These are phyloP conservation scores for Popillia japonica DNA, from an alignment of 1,140 invertebrate species.

Conservation along the genomic window DNA sequence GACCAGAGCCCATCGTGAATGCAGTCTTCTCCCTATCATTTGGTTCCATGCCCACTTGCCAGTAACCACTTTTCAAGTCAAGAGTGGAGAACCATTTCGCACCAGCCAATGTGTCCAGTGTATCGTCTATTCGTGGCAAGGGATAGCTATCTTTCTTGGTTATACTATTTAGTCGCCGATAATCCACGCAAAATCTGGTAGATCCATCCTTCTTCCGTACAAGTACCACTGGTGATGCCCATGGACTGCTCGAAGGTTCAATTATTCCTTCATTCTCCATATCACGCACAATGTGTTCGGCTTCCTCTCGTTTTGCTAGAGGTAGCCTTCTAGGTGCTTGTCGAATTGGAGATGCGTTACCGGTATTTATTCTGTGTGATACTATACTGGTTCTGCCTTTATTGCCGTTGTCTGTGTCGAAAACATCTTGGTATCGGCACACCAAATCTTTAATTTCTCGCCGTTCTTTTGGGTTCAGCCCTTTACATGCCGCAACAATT, in stretches of 20 bases:
- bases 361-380: too few relatives aligned
- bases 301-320: background rate
- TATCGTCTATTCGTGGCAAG: constrained; percentile 4
- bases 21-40: constrained; percentile 25
- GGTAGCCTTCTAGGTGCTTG: background rate
- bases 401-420: too few relatives aligned
- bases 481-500: too few relatives aligned
- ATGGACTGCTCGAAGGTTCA: background rate
- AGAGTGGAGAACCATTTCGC: background rate
- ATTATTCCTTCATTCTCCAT: background rate
- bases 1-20: background rate
- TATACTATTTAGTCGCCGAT: background rate
- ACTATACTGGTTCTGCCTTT: too few relatives aligned
- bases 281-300: background rate
- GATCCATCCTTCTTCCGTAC: background rate
- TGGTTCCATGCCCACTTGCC: background rate
- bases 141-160: background rate
- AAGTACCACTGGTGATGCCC: background rate
- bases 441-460: too few relatives aligned
- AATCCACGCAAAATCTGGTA: background rate
- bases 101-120: background rate
- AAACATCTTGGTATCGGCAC: too few relatives aligned
- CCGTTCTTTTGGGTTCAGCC: too few relatives aligned
- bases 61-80: background rate
- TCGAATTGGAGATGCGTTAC: background rate